Base-by-base conservation (phyloP, 2,888 invertebrate species). In the Chloroclysta siterata region DNA sequence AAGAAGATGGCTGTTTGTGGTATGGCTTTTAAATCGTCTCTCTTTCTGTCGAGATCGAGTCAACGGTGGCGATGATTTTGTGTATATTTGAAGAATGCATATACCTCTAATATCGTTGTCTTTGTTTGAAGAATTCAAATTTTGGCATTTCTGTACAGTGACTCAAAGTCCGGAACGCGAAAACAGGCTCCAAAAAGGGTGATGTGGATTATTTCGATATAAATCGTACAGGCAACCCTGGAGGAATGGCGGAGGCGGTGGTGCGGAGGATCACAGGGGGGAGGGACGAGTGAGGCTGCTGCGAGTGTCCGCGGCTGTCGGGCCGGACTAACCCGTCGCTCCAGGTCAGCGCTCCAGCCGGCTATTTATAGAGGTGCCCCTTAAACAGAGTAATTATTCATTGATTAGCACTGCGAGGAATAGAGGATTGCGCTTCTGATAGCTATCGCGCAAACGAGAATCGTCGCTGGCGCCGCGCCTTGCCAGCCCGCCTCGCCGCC, bases 361-460 rank as follows among this genome's bases (percentile, higher is more conserved):
- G 89, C 91, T 93, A 93, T 93, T 92, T 92, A 92, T 93, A 93
- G 92, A 93, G 87, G 88, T 91, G 89, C 89, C 90, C 92, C 93
- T 93, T 92, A 92, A 93, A 92, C 92, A 93, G 92, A 93, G 91
- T 93, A 93, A 93, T 93, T 93, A 93, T 93, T 93, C 92, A 93
- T 92, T 93, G 92, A 93, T 93, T 93, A 93, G 92, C 90, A 90
- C 90, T 89, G 90, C 90, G 86, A 89, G 91, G 91, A 92, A 91
- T 93, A 91, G 90, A 84, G 91, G 89, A 91, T 92, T 91, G 90
- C 91, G 89, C 89, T 89, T 86, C 88, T 89, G 92, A 93, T 93
- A 91, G 89, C 87, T 85, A 91, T 91, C 91, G 90, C 87, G 82
- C 86, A 89, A 90, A 91, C 90, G 82, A 89, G 90, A 89, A 89